Conservation (phyloP, 1,140 invertebrate species). For the Diuraphis noxia region DNA sequence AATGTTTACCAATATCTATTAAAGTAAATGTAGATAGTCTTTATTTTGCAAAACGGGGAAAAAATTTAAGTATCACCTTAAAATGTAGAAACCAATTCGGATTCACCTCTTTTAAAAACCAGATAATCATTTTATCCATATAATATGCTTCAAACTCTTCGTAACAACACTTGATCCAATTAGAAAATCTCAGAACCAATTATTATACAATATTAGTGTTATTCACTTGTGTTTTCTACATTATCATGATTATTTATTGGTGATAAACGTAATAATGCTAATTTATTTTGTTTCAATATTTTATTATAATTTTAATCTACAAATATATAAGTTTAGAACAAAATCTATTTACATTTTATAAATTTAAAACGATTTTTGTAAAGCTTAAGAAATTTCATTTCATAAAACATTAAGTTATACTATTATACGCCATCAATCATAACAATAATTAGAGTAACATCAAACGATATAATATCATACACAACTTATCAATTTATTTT, state of each 20-base stretch:
- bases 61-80: too few species aligned
- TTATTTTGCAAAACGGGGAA: too few species aligned
- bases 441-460: not conserved
- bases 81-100: too few species aligned
- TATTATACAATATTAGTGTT: not conserved
- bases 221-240: not conserved
- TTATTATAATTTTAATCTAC: not conserved
- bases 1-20: too few species aligned
- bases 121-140: too few species aligned
- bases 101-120: too few species aligned
- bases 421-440: not conserved
- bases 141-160: too few species aligned
- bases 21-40: too few species aligned
- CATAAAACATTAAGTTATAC: not conserved
- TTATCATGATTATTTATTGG: not conserved
- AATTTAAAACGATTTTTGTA: not conserved
- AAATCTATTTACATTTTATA: not conserved
- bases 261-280: not conserved
- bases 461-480: constrained; percentile 8
- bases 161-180: not conserved
- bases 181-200: not conserved
- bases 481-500: not conserved
- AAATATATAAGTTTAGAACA: not conserved
- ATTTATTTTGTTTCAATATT: not conserved
- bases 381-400: not conserved